A percentile compares a stretch with the other conserved stretches of the same genome.
Evolutionary conservation across 2,113 vertebrate genomes (phyloP).

Genomic region (Dicentrarchus labrax): DNA sequence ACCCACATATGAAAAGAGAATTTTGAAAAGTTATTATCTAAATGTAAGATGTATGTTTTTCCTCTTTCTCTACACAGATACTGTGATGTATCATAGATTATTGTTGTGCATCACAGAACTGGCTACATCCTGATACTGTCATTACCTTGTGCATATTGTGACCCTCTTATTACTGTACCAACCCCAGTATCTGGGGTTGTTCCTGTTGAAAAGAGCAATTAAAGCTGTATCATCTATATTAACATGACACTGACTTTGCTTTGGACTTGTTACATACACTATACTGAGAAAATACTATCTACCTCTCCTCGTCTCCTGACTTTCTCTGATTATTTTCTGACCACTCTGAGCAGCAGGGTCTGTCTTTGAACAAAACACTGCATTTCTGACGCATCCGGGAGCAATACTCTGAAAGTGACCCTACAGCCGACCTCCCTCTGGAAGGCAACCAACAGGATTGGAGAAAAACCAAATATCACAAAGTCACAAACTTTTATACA

Average conservation of each 20-base stretch:
- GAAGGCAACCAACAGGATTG: constrained; percentile 22
- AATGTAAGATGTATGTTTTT: no score
- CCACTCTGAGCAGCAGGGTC: constrained; percentile 17
- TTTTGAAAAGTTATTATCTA: no score
- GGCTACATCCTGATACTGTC: neutral
- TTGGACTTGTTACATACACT: neutral
- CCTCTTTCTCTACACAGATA: no score
- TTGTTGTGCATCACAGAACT: neutral
- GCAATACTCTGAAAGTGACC: constrained; percentile 24
- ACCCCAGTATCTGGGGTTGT: neutral
- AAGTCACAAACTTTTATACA: constrained; percentile 21
- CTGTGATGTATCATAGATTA: neutral
- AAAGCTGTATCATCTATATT: neutral
- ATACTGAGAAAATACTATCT: neutral
- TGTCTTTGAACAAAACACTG: constrained; percentile 28
- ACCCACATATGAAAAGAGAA: no score
- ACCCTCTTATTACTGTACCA: no score
- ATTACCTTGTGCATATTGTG: neutral
- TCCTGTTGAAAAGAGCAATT: neutral
- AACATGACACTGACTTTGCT: neutral
- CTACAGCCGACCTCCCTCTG: constrained; percentile 22
- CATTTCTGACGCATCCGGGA: constrained; percentile 37
- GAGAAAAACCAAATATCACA: constrained; percentile 45
- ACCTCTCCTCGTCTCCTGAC: neutral
- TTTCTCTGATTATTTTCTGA: constrained; percentile 32